A percentile compares a stretch with the other conserved stretches of the same genome.
These are phyloP conservation scores for Melanotaenia boesemani DNA, from an alignment of 2,797 vertebrate species.

Conservation along the genomic window DNA sequence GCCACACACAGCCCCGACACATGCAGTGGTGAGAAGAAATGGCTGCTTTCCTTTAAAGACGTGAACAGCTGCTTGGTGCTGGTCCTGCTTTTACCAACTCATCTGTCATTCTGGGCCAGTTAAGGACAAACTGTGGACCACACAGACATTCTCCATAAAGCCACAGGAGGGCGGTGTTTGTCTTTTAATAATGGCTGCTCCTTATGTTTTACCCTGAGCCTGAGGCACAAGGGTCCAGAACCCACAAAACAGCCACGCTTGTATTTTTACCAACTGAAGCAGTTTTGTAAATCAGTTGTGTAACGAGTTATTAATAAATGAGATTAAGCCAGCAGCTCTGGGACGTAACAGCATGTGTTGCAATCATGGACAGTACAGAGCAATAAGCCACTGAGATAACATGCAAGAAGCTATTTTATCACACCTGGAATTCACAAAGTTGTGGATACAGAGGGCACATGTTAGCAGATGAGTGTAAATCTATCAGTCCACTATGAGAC, in stretches of 20 bases:
- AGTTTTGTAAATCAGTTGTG: neutral
- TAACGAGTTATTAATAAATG: neutral
- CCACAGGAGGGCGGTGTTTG: conserved; percentile 41
- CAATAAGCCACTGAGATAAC: conserved; percentile 39
- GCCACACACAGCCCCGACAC: conserved; percentile 72
- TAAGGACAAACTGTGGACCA: conserved; percentile 11
- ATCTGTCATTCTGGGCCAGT: neutral
- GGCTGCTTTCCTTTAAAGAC: neutral
- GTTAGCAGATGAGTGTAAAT: neutral
- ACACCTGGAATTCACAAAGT: conserved; percentile 9
- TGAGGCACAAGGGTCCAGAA: neutral
- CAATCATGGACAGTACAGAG: conserved; percentile 19
- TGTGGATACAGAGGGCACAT: conserved; percentile 11
- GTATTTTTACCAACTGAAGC: conserved; percentile 1
- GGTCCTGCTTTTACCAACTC: conserved; percentile 9
- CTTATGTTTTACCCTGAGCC: conserved; percentile 1
- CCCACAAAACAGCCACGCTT: neutral
- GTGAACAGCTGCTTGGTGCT: neutral
- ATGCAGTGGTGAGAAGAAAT: conserved; percentile 82
- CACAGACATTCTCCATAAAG: neutral
- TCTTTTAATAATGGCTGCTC: neutral
- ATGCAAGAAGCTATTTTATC: neutral
- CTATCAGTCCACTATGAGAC: conserved; percentile 1
- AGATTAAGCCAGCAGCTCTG: neutral
- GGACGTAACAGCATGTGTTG: neutral